Conservation (phyloP, 37 sponge, comb jelly and placozoan species). For the Beroe forskalii region DNA sequence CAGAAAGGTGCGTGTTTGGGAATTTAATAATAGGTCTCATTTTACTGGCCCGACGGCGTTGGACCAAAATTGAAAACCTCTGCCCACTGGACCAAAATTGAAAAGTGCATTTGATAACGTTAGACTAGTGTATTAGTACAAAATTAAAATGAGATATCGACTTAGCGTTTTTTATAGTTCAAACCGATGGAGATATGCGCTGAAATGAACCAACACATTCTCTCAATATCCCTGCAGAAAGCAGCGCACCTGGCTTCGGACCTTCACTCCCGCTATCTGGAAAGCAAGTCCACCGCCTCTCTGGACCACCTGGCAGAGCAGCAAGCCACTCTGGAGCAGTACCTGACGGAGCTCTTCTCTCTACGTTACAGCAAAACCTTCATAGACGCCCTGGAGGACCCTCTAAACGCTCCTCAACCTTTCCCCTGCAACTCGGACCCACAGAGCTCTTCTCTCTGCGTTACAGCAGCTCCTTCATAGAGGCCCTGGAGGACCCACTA, state of each 20-base stretch:
- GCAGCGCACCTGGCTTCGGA: slow-evolving; percentile 15
- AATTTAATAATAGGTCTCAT: no score
- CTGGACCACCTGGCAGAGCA: not conserved
- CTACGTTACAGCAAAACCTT: slow-evolving; percentile 21
- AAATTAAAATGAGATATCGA: no score
- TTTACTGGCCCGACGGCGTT: no score
- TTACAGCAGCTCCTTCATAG: slow-evolving; percentile 6
- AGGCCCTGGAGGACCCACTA: slow-evolving; percentile 22
- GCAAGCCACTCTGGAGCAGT: not conserved
- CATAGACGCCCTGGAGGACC: slow-evolving; percentile 12
- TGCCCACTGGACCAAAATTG: no score
- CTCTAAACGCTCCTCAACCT: not conserved
- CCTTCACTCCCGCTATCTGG: not conserved
- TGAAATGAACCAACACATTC: no score
- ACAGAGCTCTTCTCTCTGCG: not conserved
- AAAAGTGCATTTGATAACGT: no score
- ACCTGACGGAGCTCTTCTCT: not conserved
- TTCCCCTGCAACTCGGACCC: not conserved
- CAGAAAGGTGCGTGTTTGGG: no score
- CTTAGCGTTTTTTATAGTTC: no score
- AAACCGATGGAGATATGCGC: no score
- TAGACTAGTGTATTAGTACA: not conserved
- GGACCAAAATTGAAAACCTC: no score
- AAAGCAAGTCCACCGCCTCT: not conserved
- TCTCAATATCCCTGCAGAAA: slow-evolving; percentile 21